Evolutionary conservation across 30 jellyfish, hydroid and myxozoan genomes (phyloP), one percentile per base, ranked within the genome.

Genomic region (Catostylus mosaicus): DNA sequence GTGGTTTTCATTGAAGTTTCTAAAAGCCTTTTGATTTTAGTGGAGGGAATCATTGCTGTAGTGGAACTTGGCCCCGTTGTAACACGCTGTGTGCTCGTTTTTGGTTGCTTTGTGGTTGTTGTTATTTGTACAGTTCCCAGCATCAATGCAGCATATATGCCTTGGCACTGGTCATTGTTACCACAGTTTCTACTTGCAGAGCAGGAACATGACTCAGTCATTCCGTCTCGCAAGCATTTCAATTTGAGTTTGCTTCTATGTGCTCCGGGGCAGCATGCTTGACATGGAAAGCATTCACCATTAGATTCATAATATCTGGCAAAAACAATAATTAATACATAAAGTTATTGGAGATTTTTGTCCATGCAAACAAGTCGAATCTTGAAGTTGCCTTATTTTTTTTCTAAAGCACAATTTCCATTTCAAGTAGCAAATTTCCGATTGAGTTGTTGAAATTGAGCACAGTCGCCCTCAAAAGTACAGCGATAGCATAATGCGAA

Each of bases 241-340:
- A 18, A 6, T 24, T 9, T 23, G 40, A 36, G 36, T 4, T 27
- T 59, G 32, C n/a, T n/a, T 23, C 19, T 18, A 20, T 59, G 12
- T 5, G 71, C n/a, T 59, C 71, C 71, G 8, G n/a, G 38, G 71
- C 71, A 59, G 24, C 71, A 59, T 23, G 32, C 26, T 9, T 26
- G n/a, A 27, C 71, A 59, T 27, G n/a, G n/a, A 59, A 19, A 37
- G 38, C 71, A 59, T 6, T 59, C 38, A n/a, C 24, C 10, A 18
- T 59, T 23, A 22, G 26, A 22, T 59, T 27, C 71, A 26, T 22
- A 59, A 37, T 9, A 59, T 11, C 71, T 59, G 38, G 24, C 11
- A 59, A 23, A 59, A n/a, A 52, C 24, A 52, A 50, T 50, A 27
- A 50, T 50, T 10, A 27, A 40, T 5, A 5, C 11, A 40, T 5